Conservation (phyloP, 1,140 invertebrate species). For the Drosophila sturtevanti region DNA sequence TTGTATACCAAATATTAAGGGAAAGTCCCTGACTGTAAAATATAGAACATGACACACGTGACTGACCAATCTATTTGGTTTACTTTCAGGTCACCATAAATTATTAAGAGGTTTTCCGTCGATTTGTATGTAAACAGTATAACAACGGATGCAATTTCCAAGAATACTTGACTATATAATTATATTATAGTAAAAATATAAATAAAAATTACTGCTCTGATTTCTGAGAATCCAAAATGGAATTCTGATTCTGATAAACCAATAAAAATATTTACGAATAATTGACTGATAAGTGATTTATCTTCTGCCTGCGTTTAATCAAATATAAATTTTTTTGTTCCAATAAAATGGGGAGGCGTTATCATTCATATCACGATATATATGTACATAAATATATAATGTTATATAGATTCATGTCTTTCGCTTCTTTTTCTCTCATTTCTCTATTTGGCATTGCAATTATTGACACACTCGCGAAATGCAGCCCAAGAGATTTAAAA, state of each 20-base stretch:
- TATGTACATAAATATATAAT: constrained; percentile 10
- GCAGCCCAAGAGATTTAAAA: constrained; percentile 54
- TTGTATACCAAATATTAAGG: too few species aligned
- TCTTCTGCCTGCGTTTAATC: not conserved
- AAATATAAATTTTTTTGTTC: not conserved
- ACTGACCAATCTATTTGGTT: too few species aligned
- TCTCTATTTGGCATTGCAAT: constrained; percentile 58
- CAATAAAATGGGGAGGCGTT: not conserved
- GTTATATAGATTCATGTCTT: not conserved
- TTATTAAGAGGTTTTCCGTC: too few species aligned
- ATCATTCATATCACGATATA: constrained; percentile 15
- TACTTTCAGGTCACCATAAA: too few species aligned
- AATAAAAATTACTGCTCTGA: not conserved
- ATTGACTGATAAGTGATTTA: constrained; percentile 8
- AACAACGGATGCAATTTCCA: too few species aligned
- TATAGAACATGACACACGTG: too few species aligned
- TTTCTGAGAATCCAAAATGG: not conserved
- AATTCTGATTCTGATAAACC: not conserved
- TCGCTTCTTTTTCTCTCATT: constrained; percentile 7
- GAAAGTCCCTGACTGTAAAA: too few species aligned
- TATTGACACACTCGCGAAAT: constrained; percentile 72
- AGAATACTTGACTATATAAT: too few species aligned
- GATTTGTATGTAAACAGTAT: too few species aligned
- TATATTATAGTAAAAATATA: too few species aligned
- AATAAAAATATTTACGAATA: not conserved